phyloP scores from a whole-genome alignment of 1,140 invertebrate genomes.

The Apocrypta bakeri region DNA sequence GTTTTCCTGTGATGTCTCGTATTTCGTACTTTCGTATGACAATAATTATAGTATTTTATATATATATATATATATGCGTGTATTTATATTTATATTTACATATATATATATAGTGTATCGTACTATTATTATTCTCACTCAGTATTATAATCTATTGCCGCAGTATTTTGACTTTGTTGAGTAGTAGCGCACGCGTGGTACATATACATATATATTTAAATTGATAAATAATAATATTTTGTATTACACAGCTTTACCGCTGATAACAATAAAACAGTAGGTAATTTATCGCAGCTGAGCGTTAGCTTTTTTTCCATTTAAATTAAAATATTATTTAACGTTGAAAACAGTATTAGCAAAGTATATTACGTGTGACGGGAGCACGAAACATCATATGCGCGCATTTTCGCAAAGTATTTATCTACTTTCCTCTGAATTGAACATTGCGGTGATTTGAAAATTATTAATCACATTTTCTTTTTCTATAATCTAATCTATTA shows the following conservation, averaged over 20 bases:
- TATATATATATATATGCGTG: not conserved
- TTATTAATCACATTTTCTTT: too few relatives aligned
- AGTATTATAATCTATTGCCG: not conserved
- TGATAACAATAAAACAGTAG: slow-evolving; percentile 33
- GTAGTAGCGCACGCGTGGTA: slow-evolving; percentile 11
- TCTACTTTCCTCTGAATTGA: too few relatives aligned
- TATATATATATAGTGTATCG: too few relatives aligned
- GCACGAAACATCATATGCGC: too few relatives aligned
- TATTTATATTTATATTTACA: not conserved
- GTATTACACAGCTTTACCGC: not conserved
- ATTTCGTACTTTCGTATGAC: slow-evolving; percentile 31
- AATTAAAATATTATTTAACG: too few relatives aligned
- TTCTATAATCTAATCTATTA: too few relatives aligned
- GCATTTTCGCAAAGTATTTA: too few relatives aligned
- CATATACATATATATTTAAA: not conserved
- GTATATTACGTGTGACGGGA: too few relatives aligned
- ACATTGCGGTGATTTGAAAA: too few relatives aligned
- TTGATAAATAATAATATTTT: slow-evolving; percentile 5
- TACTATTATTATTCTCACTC: not conserved
- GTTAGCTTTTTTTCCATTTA: slow-evolving; percentile 43
- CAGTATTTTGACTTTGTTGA: not conserved
- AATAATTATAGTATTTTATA: not conserved
- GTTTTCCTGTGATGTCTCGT: slow-evolving; percentile 41
- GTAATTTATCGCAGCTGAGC: slow-evolving; percentile 8
- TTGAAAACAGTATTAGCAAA: too few relatives aligned